Conservation (phyloP, 2,888 invertebrate genomes). For the Aphodius sticticus region DNA sequence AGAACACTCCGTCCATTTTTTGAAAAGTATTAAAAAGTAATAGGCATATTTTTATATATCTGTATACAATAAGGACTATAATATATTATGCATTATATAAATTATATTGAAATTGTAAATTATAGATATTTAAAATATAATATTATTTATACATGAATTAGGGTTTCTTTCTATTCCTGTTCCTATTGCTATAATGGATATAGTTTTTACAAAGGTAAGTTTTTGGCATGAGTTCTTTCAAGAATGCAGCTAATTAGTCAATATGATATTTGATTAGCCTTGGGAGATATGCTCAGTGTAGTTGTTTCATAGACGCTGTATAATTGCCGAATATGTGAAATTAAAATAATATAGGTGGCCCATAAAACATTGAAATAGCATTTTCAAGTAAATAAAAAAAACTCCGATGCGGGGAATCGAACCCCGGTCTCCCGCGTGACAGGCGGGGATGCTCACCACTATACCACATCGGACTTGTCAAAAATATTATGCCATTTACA, state of each 20-base stretch:
- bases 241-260: too few relatives aligned
- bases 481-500: too few relatives aligned
- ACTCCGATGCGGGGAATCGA: neutral
- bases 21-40: constrained; percentile 9
- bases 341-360: too few relatives aligned
- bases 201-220: too few relatives aligned
- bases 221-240: too few relatives aligned
- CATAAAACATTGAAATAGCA: too few relatives aligned
- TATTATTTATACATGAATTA: neutral
- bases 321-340: too few relatives aligned
- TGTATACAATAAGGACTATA: constrained; percentile 17
- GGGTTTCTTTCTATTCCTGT: neutral
- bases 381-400: too few relatives aligned
- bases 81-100: constrained; percentile 20
- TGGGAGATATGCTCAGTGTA: too few relatives aligned
- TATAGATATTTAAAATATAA: constrained; percentile 6
- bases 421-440: neutral
- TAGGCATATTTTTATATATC: constrained; percentile 23
- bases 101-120: constrained; percentile 26
- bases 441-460: neutral
- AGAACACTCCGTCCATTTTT: constrained; percentile 33
- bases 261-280: too few relatives aligned
- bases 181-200: neutral
- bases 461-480: neutral
- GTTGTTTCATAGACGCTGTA: too few relatives aligned